Base-by-base conservation (phyloP, 2,797 vertebrate species). In the Eospalax fontanierii region DNA sequence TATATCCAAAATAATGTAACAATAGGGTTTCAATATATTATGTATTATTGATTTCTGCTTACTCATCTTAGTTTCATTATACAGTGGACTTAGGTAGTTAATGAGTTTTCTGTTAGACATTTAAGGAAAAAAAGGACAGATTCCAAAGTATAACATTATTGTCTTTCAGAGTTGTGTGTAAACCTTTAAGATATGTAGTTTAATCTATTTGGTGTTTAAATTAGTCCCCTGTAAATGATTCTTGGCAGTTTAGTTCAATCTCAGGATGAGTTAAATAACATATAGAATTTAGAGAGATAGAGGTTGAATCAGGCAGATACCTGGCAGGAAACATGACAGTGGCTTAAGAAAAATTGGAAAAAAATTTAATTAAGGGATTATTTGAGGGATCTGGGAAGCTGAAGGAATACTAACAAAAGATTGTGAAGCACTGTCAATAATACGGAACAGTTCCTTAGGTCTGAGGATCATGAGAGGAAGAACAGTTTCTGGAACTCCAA, bases 31-130 rank as follows among this genome's bases (percentile, higher is more conserved):
- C 89, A 4, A 8, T 94, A 10, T 93, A 81, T 83, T 94, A 74
- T 90, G 14, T 86, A 71, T 86, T 88, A 80, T 83, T 82, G 85
- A 94, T 90, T 95, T 94, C 21, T 94, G 38, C 57, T 93, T 59
- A 88, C 66, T 95, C 18, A 93, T 73, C 91, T 93, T 76, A 38
- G 19, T 94, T 88, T 91, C 35, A 86, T 0, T 83, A 4, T 4
- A 86, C 19, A 92, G 7, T 63, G 28, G 43, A 89, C 16, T 95
- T 93, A 89, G 6, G n/a, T 54, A 95, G 91, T 93, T 94, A 93
- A 90, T 95, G 70, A 78, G 28, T 91, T 93, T 59, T 93, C 38
- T 95, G 65, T 91, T 96, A 96, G 90, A 87, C 83, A 30, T 89
- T 95, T 90, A 97, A 95, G 76, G 35, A 92, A 35, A 66, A n/a